Base-by-base conservation (phyloP, 2,797 vertebrate species). In the Gymnopithys bicolor region DNA sequence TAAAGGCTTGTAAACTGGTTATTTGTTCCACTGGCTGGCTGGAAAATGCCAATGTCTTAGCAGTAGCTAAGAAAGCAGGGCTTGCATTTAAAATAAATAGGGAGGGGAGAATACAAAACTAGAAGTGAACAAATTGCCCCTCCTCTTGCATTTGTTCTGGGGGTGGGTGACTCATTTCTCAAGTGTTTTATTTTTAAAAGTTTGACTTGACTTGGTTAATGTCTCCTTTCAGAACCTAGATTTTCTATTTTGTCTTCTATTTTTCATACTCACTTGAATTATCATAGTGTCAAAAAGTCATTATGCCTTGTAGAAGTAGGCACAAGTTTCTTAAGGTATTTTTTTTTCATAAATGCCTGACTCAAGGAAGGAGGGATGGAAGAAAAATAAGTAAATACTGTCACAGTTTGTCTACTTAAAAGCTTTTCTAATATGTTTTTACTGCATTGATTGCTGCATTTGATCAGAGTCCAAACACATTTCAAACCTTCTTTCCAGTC, bases 81-180 rank as follows among this genome's bases (percentile, higher is more conserved):
- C 10, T 79, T 60, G 33, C 11, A 10, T 8, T 10, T 69, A 19
- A 76, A 56, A 66, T 45, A 11, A 35, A 18, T 17, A 33, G 19
- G 45, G 6, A 19, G 23, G 53, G n/a, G 32, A 49, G 25, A 79
- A 53, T 24, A 12, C 13, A 67, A 33, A 90, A 7, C 8, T 19
- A 2, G 45, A 33, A 67, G 11, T 45, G 2, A 74, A 28, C 73
- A 32, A 58, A 25, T 52, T 1, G 0, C 8, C 4, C 11, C 14
- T 84, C 46, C 28, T 5, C 3, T 19, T 51, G 21, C 5, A 2
- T 87, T 43, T 73, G 2, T 49, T 74, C 46, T 13, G 17, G 24
- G 41, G 3, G 3, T 69, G 8, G 11, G 10, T 19, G 39, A 30
- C 13, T 86, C 1, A 9, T 53, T 79, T 58, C 30, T 66, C 15